A percentile compares a stretch with the other conserved stretches of the same genome.
phyloP scores from a whole-genome alignment of 2,888 invertebrate species.

The Nymphalis c-album region DNA sequence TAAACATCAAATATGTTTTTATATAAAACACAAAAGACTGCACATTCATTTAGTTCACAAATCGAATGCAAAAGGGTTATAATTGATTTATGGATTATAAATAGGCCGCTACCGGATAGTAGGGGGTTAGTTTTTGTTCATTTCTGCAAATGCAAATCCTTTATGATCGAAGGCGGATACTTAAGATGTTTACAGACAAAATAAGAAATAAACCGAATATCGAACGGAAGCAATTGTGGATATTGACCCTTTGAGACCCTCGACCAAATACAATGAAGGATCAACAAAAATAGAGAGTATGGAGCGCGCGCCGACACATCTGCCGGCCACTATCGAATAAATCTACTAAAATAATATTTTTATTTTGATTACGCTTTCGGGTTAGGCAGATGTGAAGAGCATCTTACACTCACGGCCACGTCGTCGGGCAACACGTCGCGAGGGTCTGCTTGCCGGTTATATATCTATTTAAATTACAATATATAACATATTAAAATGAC shows the following conservation, averaged over 20 bases:
- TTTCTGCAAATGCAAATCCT: constrained; percentile 45
- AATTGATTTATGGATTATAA: constrained; percentile 35
- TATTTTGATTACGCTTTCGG: constrained; percentile 78
- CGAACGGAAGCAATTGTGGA: constrained; percentile 71
- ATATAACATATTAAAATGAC: not conserved
- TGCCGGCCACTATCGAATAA: constrained; percentile 78
- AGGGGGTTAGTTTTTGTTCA: constrained; percentile 37
- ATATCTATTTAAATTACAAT: not conserved
- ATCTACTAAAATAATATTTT: constrained; percentile 81
- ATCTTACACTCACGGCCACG: constrained; percentile 47
- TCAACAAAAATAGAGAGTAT: constrained; percentile 72
- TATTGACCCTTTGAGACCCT: constrained; percentile 72
- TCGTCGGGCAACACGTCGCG: constrained; percentile 26
- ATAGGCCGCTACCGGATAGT: constrained; percentile 35
- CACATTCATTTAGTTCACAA: constrained; percentile 8
- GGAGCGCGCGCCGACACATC: constrained; percentile 68
- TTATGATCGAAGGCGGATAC: constrained; percentile 58
- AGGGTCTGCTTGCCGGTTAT: not conserved
- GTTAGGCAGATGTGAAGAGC: constrained; percentile 75
- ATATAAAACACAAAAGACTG: constrained; percentile 2
- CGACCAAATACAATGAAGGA: constrained; percentile 69
- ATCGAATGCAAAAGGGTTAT: constrained; percentile 30
- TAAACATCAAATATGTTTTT: not conserved
- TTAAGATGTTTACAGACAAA: constrained; percentile 66
- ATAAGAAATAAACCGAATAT: constrained; percentile 61